Conservation (phyloP, 2,113 vertebrate species). For the Podarcis muralis region DNA sequence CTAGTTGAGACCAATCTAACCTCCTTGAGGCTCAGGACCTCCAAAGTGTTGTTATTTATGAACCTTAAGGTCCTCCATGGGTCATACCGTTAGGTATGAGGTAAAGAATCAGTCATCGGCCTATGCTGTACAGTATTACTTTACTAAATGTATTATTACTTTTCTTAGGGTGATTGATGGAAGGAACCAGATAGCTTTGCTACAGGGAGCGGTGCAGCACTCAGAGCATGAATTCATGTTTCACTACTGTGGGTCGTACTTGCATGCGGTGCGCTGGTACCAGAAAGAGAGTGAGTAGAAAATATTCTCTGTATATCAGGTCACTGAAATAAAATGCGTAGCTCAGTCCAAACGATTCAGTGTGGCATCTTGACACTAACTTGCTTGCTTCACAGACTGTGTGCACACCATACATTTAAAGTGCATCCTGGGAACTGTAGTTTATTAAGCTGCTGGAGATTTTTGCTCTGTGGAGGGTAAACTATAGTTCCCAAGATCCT, state of each 20-base stretch:
- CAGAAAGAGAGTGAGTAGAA: conserved; percentile 79
- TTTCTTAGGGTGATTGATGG: conserved; percentile 78
- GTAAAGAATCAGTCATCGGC: background rate
- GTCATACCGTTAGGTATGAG: too few species aligned
- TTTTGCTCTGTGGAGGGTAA: too few species aligned
- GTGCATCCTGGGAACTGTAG: too few species aligned
- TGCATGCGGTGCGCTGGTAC: conserved; percentile 86
- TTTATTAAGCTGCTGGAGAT: too few species aligned
- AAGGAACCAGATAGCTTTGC: conserved; percentile 79
- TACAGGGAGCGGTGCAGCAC: conserved; percentile 66
- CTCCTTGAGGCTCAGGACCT: too few species aligned
- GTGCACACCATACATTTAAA: too few species aligned
- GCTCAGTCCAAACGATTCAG: background rate
- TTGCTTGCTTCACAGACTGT: background rate
- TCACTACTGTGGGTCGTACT: conserved; percentile 83
- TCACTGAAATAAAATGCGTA: background rate
- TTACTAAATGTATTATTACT: background rate
- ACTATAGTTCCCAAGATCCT: too few species aligned
- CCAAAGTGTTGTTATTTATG: too few species aligned
- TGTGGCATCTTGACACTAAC: background rate
- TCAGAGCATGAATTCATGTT: conserved; percentile 88
- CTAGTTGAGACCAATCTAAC: too few species aligned
- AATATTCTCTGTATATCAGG: conserved; percentile 22
- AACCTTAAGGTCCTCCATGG: too few species aligned
- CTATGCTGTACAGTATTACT: background rate